Conservation (phyloP, 2,113 vertebrate genomes). For the Narcine bancroftii region DNA sequence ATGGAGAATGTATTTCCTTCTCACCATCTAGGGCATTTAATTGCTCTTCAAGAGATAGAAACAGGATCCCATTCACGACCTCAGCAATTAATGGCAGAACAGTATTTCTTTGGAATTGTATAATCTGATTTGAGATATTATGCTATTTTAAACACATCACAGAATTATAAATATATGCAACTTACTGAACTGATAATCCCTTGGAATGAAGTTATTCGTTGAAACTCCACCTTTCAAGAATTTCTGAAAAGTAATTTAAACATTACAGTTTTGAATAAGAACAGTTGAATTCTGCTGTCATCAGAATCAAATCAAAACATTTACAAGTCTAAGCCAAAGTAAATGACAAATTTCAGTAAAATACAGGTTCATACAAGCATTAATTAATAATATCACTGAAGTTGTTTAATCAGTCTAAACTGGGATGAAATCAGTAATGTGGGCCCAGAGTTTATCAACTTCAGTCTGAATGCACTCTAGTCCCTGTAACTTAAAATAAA, state of each 20-base stretch:
- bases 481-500: no score
- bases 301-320: neutral
- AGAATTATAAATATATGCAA: constrained; percentile 38
- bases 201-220: constrained; percentile 50
- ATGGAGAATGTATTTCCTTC: no score
- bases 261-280: neutral
- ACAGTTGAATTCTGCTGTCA: neutral
- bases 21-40: no score
- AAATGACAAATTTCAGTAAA: neutral
- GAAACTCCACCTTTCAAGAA: constrained; percentile 72
- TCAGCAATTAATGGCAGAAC: neutral
- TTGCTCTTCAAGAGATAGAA: no score
- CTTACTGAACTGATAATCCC: constrained; percentile 84
- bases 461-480: no score
- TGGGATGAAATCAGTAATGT: neutral
- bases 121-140: neutral
- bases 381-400: neutral
- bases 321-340: neutral
- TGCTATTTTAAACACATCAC: neutral
- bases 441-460: no score
- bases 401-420: neutral
- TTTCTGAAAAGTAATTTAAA: constrained; percentile 50
- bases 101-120: neutral
- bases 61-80: no score
- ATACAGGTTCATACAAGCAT: neutral